These are phyloP conservation scores for Megaceryle maxima DNA, from an alignment of 2,113 vertebrate species.

Conservation along the genomic window DNA sequence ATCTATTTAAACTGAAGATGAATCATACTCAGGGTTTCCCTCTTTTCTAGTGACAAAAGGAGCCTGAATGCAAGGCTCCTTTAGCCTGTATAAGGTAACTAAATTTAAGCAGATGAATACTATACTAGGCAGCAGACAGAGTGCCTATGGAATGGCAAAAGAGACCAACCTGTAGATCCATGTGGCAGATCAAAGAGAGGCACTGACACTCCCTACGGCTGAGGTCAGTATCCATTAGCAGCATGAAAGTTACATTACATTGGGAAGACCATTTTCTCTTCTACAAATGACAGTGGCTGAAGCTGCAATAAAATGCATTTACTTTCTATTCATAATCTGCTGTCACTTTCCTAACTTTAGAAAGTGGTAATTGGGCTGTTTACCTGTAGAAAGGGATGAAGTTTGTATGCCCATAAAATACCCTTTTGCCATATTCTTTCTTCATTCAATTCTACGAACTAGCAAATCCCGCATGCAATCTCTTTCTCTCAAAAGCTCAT, in stretches of 20 bases:
- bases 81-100: background rate
- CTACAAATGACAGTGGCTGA: background rate
- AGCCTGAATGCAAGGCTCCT: background rate
- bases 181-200: accelerated
- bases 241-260: background rate
- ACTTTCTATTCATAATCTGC: background rate
- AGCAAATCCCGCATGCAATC: background rate
- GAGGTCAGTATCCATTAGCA: background rate
- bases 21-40: background rate
- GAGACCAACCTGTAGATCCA: background rate
- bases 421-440: background rate
- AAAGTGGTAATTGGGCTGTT: background rate
- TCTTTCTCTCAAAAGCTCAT: background rate
- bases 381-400: background rate
- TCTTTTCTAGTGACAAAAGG: background rate
- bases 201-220: accelerated
- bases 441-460: background rate
- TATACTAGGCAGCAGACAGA: background rate
- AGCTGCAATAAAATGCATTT: background rate
- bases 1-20: background rate
- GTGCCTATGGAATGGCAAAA: background rate
- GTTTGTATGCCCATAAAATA: background rate
- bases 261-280: background rate
- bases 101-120: background rate
- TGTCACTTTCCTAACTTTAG: background rate